Percentiles rank a stretch among this genome's conserved stretches.
Conservation (phyloP, 2,888 invertebrate genomes). For the Thumatha senex region DNA sequence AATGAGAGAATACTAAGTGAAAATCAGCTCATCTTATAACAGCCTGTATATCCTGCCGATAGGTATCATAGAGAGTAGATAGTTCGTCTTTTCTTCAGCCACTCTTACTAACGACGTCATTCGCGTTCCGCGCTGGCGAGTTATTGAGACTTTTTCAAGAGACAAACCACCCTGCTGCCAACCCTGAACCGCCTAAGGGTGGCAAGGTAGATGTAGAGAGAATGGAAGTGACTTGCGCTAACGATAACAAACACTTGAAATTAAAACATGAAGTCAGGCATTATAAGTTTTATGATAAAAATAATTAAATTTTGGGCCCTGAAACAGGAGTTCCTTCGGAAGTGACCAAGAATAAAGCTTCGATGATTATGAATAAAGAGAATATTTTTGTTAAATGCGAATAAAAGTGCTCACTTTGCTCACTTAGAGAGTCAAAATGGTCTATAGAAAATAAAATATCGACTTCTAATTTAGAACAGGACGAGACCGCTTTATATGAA, state of each 20-base stretch:
- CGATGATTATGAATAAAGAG: too few relatives aligned
- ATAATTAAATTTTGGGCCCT: too few relatives aligned
- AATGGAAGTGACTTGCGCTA: constrained; percentile 39
- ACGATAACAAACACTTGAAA: neutral
- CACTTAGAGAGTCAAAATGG: too few relatives aligned
- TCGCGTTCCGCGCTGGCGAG: constrained; percentile 75
- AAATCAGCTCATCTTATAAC: constrained; percentile 11
- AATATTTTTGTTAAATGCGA: too few relatives aligned
- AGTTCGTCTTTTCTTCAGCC: constrained; percentile 80
- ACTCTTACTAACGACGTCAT: constrained; percentile 82
- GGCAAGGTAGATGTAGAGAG: constrained; percentile 14
- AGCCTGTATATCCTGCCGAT: constrained; percentile 58
- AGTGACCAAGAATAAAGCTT: too few relatives aligned
- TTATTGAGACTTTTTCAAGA: constrained; percentile 83
- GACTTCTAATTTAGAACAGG: too few relatives aligned
- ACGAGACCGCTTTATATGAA: too few relatives aligned
- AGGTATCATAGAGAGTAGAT: constrained; percentile 66
- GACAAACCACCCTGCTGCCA: constrained; percentile 50
- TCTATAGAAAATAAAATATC: too few relatives aligned
- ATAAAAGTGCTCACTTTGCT: too few relatives aligned
- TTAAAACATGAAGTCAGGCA: neutral
- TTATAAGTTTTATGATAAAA: too few relatives aligned
- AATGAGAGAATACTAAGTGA: neutral
- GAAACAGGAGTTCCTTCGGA: too few relatives aligned
- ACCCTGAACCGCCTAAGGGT: constrained; percentile 40